Conservation (phyloP, 2,888 invertebrate species). For the Hedya salicella region DNA sequence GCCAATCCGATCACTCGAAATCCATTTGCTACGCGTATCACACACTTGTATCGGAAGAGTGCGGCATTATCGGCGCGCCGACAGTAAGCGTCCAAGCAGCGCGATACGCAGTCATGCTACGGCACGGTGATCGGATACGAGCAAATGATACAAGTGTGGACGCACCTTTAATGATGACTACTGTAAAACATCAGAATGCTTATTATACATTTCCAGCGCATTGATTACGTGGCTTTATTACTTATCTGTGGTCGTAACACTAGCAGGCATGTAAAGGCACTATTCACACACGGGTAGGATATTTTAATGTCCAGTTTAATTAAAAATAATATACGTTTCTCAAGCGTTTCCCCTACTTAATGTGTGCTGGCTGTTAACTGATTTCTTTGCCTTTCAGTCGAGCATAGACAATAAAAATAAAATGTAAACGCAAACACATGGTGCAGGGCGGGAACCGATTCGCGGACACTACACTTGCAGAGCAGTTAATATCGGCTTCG, state of each 20-base stretch:
- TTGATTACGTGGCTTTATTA: constrained; percentile 5
- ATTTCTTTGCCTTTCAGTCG: constrained; percentile 43
- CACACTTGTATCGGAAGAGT: too few relatives aligned
- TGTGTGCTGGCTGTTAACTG: constrained; percentile 27
- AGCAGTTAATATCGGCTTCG: constrained; percentile 52
- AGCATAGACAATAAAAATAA: constrained; percentile 50
- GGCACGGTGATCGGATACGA: too few relatives aligned
- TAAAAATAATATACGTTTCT: background rate
- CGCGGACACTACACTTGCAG: constrained; percentile 55
- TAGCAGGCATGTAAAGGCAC: background rate
- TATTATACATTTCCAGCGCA: constrained; percentile 25
- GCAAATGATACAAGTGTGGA: too few relatives aligned
- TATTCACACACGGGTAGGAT: background rate
- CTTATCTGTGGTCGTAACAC: constrained; percentile 2
- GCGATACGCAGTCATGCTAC: too few relatives aligned
- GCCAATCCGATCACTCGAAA: too few relatives aligned
- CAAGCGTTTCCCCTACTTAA: background rate
- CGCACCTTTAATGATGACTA: constrained; percentile 21
- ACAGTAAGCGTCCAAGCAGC: too few relatives aligned
- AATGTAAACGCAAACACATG: constrained; percentile 51
- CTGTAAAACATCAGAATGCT: constrained; percentile 28
- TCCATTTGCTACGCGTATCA: too few relatives aligned
- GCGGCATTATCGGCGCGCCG: too few relatives aligned
- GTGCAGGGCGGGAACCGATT: constrained; percentile 49
- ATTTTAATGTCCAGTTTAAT: background rate